Evolutionary conservation across 2,888 invertebrate species (phyloP).

Genomic region (Mesopsocus fuscifrons): DNA sequence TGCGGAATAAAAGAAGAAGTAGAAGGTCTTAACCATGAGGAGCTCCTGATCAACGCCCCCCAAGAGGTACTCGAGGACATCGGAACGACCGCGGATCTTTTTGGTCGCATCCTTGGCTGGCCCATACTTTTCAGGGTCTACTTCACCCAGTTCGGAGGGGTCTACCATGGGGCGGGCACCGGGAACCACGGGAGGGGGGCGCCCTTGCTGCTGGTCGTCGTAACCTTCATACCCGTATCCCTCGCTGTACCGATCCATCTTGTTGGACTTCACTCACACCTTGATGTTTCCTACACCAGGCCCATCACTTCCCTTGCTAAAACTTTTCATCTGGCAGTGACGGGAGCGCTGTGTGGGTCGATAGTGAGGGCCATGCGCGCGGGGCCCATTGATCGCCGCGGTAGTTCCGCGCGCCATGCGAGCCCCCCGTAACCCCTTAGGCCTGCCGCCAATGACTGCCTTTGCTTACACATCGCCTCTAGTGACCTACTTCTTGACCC

Average conservation of each 20-base stretch:
- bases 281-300: too few species aligned
- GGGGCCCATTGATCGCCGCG: too few species aligned
- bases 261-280: not conserved
- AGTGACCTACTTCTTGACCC: too few species aligned
- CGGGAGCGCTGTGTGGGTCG: too few species aligned
- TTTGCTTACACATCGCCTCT: too few species aligned
- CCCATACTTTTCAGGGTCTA: slow-evolving; percentile 60
- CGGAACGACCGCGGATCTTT: slow-evolving; percentile 73
- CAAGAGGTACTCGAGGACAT: slow-evolving; percentile 63
- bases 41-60: slow-evolving; percentile 74
- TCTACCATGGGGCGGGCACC: slow-evolving; percentile 53
- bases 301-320: too few species aligned
- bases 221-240: not conserved
- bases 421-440: too few species aligned
- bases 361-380: too few species aligned
- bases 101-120: slow-evolving; percentile 75
- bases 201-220: slow-evolving; percentile 5
- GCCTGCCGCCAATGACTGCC: too few species aligned
- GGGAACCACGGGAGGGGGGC: slow-evolving; percentile 15
- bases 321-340: too few species aligned
- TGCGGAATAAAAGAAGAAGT: slow-evolving; percentile 98
- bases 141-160: slow-evolving; percentile 67
- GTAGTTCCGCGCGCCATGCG: too few species aligned
- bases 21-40: slow-evolving; percentile 89
- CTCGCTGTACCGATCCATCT: not conserved